Base-by-base conservation (phyloP, 2,888 invertebrate genomes). In the Erebia aethiops region DNA sequence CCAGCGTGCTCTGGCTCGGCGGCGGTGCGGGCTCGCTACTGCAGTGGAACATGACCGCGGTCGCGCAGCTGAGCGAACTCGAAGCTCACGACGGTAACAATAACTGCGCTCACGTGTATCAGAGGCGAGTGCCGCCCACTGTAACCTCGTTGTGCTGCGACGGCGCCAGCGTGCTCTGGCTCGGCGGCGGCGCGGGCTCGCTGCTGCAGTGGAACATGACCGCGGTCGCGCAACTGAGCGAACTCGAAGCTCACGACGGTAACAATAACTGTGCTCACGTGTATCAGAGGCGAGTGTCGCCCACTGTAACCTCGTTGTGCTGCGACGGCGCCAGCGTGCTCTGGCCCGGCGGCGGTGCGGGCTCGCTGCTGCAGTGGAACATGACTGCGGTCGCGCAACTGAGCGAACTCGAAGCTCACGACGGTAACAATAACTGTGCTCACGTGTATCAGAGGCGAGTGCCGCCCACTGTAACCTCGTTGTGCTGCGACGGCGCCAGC, bases 211-310 rank as follows among this genome's bases (percentile, higher is more conserved):
- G 95, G 94, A 89, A 94, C 81, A 88, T 94, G 81, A 87, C 90
- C 73, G 87, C 90, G 2, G 94, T 93, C 21, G 79, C 87, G 2
- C 91, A 94, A 74, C 78, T 89, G n/a, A 81, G 81, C 35, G 85
- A 94, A 77, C 83, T 94, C 46, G 82, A 90, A 71, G 95, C 95
- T 51, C 97, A 97, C 83, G 84, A 92, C 79, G 96, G 97, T 96
- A 89, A 43, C 43, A 43, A 43, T 43, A 43, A 43, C 43, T 43
- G 9, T n/a, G 51, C 51, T 51, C 51, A 51, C 14, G n/a, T n/a
- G 14, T 7, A n/a, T 14, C 7, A 72, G 35, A 90, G 92, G 75
- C 86, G 82, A 61, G 81, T 94, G 43, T 81, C 90, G 0, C 84
- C 87, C 58, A 46, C 84, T 90, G 87, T 93, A 65, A 79, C 84